A percentile compares a stretch with the other conserved stretches of the same genome.
Conservation (phyloP, 1,140 invertebrate species). For the Chironomus tepperi region DNA sequence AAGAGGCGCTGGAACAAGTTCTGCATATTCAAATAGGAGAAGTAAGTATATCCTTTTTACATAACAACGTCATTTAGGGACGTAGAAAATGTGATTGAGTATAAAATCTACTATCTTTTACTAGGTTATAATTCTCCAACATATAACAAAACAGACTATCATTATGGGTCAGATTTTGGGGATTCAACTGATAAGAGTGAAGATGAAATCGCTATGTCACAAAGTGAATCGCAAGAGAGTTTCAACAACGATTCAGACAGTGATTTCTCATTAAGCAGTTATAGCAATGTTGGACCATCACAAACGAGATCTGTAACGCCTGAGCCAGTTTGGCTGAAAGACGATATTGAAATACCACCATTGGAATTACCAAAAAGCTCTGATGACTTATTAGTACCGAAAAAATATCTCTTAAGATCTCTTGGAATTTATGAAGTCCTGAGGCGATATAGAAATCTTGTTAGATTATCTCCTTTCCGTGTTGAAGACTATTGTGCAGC, state of each 20-base stretch:
- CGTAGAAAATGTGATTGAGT: conserved; percentile 2
- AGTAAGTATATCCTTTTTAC: conserved; percentile 45
- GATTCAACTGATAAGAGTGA: conserved; percentile 73
- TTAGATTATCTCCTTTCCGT: conserved; percentile 85
- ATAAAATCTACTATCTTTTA: conserved; percentile 44
- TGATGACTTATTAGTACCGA: conserved; percentile 78
- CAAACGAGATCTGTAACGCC: conserved; percentile 62
- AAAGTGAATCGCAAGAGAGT: conserved; percentile 55
- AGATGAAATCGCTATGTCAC: conserved; percentile 52
- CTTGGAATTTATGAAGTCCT: conserved; percentile 89
- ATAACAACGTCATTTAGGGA: background rate
- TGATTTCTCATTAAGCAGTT: conserved; percentile 74
- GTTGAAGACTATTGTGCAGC: conserved; percentile 95
- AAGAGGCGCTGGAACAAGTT: conserved; percentile 46
- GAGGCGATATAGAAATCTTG: conserved; percentile 78
- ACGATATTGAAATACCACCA: conserved; percentile 63
- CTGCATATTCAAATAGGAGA: conserved; percentile 46
- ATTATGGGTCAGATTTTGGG: conserved; percentile 83
- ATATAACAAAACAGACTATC: conserved; percentile 75
- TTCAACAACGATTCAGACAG: conserved; percentile 65
- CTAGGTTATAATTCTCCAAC: conserved; percentile 62
- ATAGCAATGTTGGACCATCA: conserved; percentile 43
- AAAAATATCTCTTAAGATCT: conserved; percentile 66
- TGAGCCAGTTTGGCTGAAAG: conserved; percentile 78
- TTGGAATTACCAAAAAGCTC: conserved; percentile 77